Percentiles rank a stretch among this genome's conserved stretches.
These are phyloP conservation scores for Limanda limanda DNA, from an alignment of 2,113 vertebrate species.

Conservation along the genomic window DNA sequence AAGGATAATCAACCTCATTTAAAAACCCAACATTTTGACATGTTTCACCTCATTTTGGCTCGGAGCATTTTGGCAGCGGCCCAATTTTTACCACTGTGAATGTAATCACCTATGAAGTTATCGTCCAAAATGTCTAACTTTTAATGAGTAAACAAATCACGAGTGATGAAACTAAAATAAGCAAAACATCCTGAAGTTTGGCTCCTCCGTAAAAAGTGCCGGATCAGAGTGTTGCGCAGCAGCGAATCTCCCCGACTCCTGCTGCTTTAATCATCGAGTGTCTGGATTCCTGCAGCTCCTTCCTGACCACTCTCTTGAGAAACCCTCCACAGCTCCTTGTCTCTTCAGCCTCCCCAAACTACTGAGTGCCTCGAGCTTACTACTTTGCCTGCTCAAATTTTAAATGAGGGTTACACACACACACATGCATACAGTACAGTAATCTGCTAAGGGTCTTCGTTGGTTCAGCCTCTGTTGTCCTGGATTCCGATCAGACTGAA, in stretches of 20 bases:
- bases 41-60: no score
- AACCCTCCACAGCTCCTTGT: background rate
- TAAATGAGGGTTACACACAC: slow-evolving; percentile 19
- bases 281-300: slow-evolving; percentile 1
- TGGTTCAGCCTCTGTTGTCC: no score
- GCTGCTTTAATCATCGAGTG: slow-evolving; percentile 38
- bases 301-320: slow-evolving; percentile 22
- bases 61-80: background rate
- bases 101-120: background rate
- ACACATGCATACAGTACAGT: background rate
- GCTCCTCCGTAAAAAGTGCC: slow-evolving; percentile 9
- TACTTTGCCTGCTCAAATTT: background rate
- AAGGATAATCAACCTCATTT: no score
- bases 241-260: slow-evolving; percentile 11
- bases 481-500: no score
- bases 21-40: no score
- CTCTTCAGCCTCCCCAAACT: slow-evolving; percentile 3
- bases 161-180: background rate
- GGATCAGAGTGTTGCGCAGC: slow-evolving; percentile 6
- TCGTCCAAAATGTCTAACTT: background rate
- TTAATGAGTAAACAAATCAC: background rate
- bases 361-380: background rate
- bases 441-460: slow-evolving; percentile 7
- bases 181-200: background rate
- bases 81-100: background rate